phyloP scores from a whole-genome alignment of 2,113 vertebrate species.

The Rhinoptilus africanus region DNA sequence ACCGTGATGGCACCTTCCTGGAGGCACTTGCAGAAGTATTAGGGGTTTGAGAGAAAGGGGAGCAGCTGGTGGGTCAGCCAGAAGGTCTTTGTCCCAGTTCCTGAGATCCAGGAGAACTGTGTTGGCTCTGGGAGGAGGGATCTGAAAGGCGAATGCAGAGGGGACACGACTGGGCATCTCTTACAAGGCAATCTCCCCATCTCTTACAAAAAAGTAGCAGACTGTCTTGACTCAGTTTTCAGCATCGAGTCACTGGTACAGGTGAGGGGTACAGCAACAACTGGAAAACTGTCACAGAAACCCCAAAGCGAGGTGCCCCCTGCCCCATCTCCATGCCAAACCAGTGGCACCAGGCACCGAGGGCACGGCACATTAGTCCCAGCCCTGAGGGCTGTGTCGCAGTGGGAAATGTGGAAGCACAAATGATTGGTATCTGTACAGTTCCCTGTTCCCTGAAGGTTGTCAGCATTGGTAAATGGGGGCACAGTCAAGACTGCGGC shows the following conservation, averaged over 20 bases:
- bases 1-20: background rate
- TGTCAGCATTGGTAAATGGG: background rate
- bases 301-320: fast-evolving
- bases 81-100: background rate
- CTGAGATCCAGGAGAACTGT: background rate
- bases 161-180: background rate
- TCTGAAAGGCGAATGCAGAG: fast-evolving
- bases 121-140: background rate
- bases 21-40: background rate
- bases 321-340: fast-evolving
- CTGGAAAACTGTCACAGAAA: background rate
- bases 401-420: background rate
- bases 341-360: background rate
- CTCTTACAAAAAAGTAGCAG: background rate
- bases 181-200: background rate
- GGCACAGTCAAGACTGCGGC: background rate
- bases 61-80: background rate
- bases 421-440: background rate
- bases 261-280: background rate
- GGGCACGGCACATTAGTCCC: fast-evolving
- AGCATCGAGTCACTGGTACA: background rate
- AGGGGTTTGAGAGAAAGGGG: background rate
- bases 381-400: background rate
- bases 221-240: background rate
- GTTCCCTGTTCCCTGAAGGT: background rate